Evolutionary conservation across 35 echinoderm and acorn worm species (phyloP), one percentile per base, ranked within the genome.

Genomic region (Strongylocentrotus purpuratus): DNA sequence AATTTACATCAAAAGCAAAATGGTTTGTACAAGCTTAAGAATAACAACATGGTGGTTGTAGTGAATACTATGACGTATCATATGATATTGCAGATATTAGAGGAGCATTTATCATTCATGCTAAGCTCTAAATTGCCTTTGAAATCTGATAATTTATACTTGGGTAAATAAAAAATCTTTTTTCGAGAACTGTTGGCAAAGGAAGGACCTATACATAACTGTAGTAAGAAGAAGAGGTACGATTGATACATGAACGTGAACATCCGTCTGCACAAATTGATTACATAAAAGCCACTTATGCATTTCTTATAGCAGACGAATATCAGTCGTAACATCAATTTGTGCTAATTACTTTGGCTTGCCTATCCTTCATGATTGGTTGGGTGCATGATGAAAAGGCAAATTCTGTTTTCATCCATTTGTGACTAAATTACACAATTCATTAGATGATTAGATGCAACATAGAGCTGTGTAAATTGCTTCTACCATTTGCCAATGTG

Each of bases 311-410:
- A n/a, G 65, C 65, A 78, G 20, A 78, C 4, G 22, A 78, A 78
- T 78, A 78, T 78, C 65, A 78, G 65, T 78, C 25, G 65, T 78
- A 78, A 78, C 65, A 78, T 78, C 65, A 78, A 78, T 78, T 78
- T 78, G 65, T 78, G 65, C 28, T 78, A 78, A 78, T 78, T 78
- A 28, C 65, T 28, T 78, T 78, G 2, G 25, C 20, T 78, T 28
- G 50, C 20, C 20, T 78, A 78, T 78, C 65, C 22, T 55, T 78
- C 22, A 78, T 78, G 65, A 78, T 78, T 78, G 65, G 28, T 22
- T 78, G 65, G 65, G 65, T 28, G 65, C 65, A 78, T n/a, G 65
- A 78, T n/a, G 65, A 78, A 78, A 41, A 22, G 65, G 25, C 65
- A 78, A 78, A 78, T 22, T 78, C 65, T 25, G 22, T 78, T 78